Percentiles rank a stretch among this genome's conserved stretches.
Evolutionary conservation across 2,113 vertebrate species (phyloP).

Genomic region (Varanus komodoensis): DNA sequence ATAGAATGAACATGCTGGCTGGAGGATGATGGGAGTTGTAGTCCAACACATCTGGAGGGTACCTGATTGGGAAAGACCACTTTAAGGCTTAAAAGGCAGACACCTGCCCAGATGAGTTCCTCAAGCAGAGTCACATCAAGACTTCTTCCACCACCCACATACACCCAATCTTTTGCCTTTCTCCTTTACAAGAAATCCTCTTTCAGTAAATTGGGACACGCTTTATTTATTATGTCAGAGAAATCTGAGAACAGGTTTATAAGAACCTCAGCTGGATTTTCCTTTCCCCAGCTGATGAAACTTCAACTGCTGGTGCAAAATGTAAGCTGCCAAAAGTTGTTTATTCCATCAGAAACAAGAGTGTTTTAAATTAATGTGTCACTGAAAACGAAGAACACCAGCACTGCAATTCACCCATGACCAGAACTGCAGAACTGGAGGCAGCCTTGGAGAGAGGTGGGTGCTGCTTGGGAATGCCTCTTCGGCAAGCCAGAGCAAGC

Average conservation of each 20-base stretch:
- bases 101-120: conserved; percentile 39
- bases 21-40: not conserved
- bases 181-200: conserved; percentile 40
- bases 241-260: conserved; percentile 40
- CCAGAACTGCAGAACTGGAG: not conserved
- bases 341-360: conserved; percentile 17
- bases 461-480: too few relatives aligned
- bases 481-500: too few relatives aligned
- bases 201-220: conserved; percentile 45
- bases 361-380: not conserved
- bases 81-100: not conserved
- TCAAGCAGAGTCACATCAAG: conserved; percentile 30
- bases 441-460: too few relatives aligned
- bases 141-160: not conserved
- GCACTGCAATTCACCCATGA: not conserved
- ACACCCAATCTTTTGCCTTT: conserved; percentile 12
- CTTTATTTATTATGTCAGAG: conserved; percentile 48
- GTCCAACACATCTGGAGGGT: not conserved
- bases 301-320: conserved; percentile 7
- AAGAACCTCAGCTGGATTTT: conserved; percentile 9
- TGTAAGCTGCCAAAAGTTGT: conserved; percentile 8
- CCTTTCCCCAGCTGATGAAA: conserved; percentile 41
- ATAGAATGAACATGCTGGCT: not conserved
- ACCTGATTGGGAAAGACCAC: not conserved
- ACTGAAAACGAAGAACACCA: not conserved